Percentiles rank a stretch among this genome's conserved stretches.
phyloP scores from a whole-genome alignment of 2,888 invertebrate species.

The Mythimna pallens region DNA sequence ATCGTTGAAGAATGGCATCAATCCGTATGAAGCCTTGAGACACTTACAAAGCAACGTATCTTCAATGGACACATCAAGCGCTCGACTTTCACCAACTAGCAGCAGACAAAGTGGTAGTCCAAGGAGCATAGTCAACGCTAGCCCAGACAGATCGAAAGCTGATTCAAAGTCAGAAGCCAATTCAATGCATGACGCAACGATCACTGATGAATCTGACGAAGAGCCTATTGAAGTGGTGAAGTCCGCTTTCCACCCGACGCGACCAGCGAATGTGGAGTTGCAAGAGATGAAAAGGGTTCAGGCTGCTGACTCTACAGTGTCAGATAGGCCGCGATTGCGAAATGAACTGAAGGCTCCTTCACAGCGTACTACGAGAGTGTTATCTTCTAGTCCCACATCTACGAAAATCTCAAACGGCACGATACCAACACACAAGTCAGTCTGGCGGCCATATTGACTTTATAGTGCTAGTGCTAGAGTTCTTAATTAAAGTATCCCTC shows the following conservation, averaged over 20 bases:
- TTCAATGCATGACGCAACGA: slow-evolving; percentile 91
- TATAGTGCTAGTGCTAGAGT: slow-evolving; percentile 71
- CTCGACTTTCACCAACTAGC: slow-evolving; percentile 89
- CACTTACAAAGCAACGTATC: slow-evolving; percentile 86
- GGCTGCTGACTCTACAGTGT: slow-evolving; percentile 91
- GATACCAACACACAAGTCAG: slow-evolving; percentile 92
- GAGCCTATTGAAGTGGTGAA: slow-evolving; percentile 94
- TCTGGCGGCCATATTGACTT: slow-evolving; percentile 94
- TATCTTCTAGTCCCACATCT: slow-evolving; percentile 88
- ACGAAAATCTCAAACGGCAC: slow-evolving; percentile 91
- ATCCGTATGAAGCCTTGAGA: slow-evolving; percentile 90
- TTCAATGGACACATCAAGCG: slow-evolving; percentile 86
- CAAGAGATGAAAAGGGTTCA: slow-evolving; percentile 90
- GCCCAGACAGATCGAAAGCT: slow-evolving; percentile 88
- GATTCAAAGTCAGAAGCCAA: slow-evolving; percentile 92
- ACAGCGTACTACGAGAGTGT: slow-evolving; percentile 85
- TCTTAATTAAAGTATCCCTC: slow-evolving; percentile 73
- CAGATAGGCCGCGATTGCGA: slow-evolving; percentile 84
- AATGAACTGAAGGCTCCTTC: slow-evolving; percentile 92
- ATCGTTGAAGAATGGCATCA: slow-evolving; percentile 89
- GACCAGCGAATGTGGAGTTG: slow-evolving; percentile 90
- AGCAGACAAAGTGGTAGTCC: slow-evolving; percentile 90
- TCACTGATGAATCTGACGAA: slow-evolving; percentile 92
- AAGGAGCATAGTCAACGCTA: slow-evolving; percentile 82
- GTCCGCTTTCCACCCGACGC: slow-evolving; percentile 93